Evolutionary conservation across 1,140 invertebrate genomes (phyloP), one percentile per base, ranked within the genome.

Genomic region (Hirudo medicinalis): DNA sequence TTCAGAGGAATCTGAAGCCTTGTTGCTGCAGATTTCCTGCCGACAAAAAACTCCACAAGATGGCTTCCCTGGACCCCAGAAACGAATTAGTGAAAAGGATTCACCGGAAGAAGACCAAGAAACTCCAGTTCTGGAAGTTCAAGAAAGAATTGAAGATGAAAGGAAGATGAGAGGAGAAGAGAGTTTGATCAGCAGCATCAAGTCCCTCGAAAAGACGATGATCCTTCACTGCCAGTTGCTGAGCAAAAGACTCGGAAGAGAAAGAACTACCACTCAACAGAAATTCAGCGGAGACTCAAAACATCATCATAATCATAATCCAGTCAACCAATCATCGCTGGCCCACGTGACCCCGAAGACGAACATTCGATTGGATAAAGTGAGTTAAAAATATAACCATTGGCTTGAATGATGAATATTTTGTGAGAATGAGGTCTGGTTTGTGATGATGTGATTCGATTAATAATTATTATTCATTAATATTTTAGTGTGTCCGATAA

Each of bases 151-250:
- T n/a, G 67, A 27, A 2, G 67, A n/a, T 19, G 57, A 63, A 17
- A 63, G 8, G 19, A n/a, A 25, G 57, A 63, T 0, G 20, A 40
- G 32, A n/a, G n/a, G 29, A 8, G 29, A 68, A 25, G 29, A 36
- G 29, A 36, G 13, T 40, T n/a, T 68, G 2, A 25, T 68, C 5
- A 36, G 20, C 22, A 40, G 29, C 29, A 25, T 68, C 22, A 40
- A 36, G 32, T 68, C 67, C 17, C 67, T 68, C 22, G 67, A 68
- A 40, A 27, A 36, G 13, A 68, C 29, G 29, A 68, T 68, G 29
- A 68, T 22, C 67, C n/a, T n/a, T n/a, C 67, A 68, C 13, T 68
- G 67, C 32, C 67, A 68, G 67, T 40, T 68, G 67, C 29, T 68
- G 25, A 68, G 29, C 29, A 68, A 68, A 40, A 68, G 67, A 36